Evolutionary conservation across 2,797 vertebrate genomes (phyloP), one percentile per base, ranked within the genome.

Genomic region (Podarcis siculus): DNA sequence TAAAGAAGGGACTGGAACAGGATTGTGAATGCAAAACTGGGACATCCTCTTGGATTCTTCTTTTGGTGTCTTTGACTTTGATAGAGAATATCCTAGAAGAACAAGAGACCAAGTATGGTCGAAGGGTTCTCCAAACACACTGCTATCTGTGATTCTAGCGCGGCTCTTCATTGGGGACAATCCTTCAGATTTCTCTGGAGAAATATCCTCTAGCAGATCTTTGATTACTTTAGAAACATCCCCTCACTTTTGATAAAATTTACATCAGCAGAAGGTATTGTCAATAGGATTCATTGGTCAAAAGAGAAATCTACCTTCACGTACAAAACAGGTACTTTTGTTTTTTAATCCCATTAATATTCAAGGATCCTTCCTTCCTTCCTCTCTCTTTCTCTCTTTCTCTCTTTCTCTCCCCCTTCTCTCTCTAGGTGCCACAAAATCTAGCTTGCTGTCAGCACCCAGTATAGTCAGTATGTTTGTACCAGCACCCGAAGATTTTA

Each of bases 381-480:
- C 19, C 25, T 55, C 39, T 7, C 6, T 42, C 64, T n/a, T 1
- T 86, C 35, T 75, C 1, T 21, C 21, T 39, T 3, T 10, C 73
- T 45, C 4, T 12, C 39, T 45, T 12, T 27, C 66, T 23, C 8
- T 21, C 19, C 37, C 2, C 61, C 32, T 58, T n/a, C 5, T 67
- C 19, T 25, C 45, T 94, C 42, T 90, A 99, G 99, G 98, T 92
- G 98, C 98, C 19, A 99, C 98, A 2, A 99, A 99, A 95, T 99
- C 98, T 93, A 99, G 98, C 92, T 97, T 99, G 88, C 97, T 99
- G 61, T 99, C 99, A 32, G 98, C 99, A 67, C 99, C 99, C 4
- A 99, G 99, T 95, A 98, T 99, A 10, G 98, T 98, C 94, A 99
- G 98, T 94, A 99, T 99, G 99, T 99, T 99, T 91, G 99, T 99